phyloP scores from a whole-genome alignment of 2,888 invertebrate species.

The Archips xylosteana region DNA sequence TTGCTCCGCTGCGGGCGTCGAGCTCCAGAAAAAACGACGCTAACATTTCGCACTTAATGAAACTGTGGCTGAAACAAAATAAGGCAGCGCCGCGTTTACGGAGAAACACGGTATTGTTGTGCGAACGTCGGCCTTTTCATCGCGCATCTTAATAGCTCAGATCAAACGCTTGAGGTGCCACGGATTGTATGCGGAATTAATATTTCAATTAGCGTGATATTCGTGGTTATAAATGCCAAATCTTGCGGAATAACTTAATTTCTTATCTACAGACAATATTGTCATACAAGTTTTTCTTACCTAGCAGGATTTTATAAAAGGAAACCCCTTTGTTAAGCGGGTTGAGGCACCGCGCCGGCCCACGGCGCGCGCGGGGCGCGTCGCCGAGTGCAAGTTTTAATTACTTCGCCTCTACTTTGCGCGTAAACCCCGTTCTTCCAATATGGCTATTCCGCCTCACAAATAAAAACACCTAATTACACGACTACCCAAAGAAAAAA shows the following conservation, averaged over 20 bases:
- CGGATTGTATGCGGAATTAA: constrained; percentile 35
- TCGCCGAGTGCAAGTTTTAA: constrained; percentile 73
- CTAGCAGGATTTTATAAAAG: constrained; percentile 19
- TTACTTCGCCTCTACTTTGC: constrained; percentile 74
- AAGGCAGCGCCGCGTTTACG: constrained; percentile 77
- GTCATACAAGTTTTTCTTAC: constrained; percentile 14
- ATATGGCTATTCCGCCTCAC: constrained; percentile 70
- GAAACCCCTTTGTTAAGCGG: constrained; percentile 27
- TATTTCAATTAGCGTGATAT: constrained; percentile 17
- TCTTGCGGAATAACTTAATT: constrained; percentile 5
- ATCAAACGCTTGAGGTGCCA: constrained; percentile 66
- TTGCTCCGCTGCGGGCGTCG: constrained; percentile 72
- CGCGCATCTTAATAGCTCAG: constrained; percentile 64
- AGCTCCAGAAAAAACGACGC: constrained; percentile 72
- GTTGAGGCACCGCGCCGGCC: constrained; percentile 47
- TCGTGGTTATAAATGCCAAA: neutral
- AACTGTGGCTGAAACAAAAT: constrained; percentile 81
- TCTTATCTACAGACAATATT: neutral
- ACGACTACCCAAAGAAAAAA: no score
- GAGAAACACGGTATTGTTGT: constrained; percentile 71
- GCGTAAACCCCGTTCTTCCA: constrained; percentile 62
- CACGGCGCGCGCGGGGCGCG: constrained; percentile 48
- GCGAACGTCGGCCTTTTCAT: constrained; percentile 65
- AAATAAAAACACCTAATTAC: constrained; percentile 74
- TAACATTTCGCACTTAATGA: constrained; percentile 83